Conservation (phyloP, 2,113 vertebrate genomes). For the Theristicus caerulescens region DNA sequence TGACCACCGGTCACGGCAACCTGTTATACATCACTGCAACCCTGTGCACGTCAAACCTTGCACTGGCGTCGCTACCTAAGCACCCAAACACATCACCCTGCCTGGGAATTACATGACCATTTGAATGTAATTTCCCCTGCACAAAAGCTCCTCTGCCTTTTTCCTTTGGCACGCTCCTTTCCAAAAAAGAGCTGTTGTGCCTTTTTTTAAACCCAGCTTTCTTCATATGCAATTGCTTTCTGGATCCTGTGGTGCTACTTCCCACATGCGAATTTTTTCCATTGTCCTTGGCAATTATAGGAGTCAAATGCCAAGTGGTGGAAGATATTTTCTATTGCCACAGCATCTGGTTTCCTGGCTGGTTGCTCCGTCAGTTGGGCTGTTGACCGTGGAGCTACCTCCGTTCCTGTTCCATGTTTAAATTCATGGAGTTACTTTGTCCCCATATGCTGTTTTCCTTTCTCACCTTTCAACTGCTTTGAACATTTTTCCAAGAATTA, state of each 20-base stretch:
- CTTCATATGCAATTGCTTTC: not conserved
- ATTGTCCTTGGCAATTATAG: constrained; percentile 33
- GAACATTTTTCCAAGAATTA: not conserved
- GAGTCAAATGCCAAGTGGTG: constrained; percentile 35
- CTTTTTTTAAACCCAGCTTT: not conserved
- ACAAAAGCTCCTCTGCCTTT: not conserved
- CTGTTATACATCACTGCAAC: no score
- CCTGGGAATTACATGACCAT: not conserved
- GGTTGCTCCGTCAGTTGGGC: not conserved
- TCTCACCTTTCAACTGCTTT: constrained; percentile 4
- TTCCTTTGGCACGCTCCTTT: not conserved
- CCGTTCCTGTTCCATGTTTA: not conserved
- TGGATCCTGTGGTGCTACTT: constrained; percentile 2
- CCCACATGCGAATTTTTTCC: constrained; percentile 11
- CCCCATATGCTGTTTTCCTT: not conserved
- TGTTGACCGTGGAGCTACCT: not conserved
- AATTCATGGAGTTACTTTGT: not conserved
- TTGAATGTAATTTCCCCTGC: not conserved
- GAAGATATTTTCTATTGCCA: constrained; percentile 30
- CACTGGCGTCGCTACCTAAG: not conserved
- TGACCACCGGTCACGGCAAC: not conserved
- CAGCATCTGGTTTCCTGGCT: constrained; percentile 24
- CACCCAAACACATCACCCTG: not conserved
- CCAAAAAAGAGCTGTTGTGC: not conserved
- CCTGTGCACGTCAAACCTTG: not conserved